Conservation (phyloP, 2,888 invertebrate species). For the Cetonia aurata region DNA sequence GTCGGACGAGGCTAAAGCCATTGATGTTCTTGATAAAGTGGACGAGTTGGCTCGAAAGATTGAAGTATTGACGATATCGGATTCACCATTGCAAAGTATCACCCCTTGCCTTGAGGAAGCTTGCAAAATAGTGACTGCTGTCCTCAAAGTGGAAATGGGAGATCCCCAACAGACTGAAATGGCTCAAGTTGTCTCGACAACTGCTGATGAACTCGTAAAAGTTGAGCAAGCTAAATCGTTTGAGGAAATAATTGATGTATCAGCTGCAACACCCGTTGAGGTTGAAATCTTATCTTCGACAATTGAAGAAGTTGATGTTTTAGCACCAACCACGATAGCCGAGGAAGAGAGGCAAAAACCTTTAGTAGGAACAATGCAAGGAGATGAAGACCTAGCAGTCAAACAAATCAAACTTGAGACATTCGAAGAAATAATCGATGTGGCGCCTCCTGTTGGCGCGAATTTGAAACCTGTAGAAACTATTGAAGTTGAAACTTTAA, state of each 20-base stretch:
- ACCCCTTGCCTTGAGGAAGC: conserved; percentile 49
- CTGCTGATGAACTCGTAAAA: neutral
- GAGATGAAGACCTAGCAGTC: conserved; percentile 1
- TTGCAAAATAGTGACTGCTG: conserved; percentile 49
- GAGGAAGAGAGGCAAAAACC: neutral
- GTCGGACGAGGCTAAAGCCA: conserved; percentile 35
- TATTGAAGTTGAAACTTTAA: neutral
- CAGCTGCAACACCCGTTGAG: neutral
- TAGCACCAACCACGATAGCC: neutral
- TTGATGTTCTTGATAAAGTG: conserved; percentile 46
- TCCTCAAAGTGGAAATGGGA: conserved; percentile 36
- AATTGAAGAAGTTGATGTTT: conserved; percentile 5
- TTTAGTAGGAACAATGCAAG: neutral
- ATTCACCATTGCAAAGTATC: conserved; percentile 50
- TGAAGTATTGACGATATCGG: conserved; percentile 14
- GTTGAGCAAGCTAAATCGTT: neutral
- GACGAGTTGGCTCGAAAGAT: conserved; percentile 45
- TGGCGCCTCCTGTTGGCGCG: neutral
- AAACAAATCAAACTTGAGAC: neutral
- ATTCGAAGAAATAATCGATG: too few species aligned
- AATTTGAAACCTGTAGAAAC: neutral
- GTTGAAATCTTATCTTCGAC: neutral
- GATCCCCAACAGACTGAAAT: neutral
- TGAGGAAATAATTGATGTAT: neutral
- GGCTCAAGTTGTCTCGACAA: neutral